A percentile compares a stretch with the other conserved stretches of the same genome.
phyloP scores from a whole-genome alignment of 1,140 invertebrate species.

The Muscidifurax raptorellus region DNA sequence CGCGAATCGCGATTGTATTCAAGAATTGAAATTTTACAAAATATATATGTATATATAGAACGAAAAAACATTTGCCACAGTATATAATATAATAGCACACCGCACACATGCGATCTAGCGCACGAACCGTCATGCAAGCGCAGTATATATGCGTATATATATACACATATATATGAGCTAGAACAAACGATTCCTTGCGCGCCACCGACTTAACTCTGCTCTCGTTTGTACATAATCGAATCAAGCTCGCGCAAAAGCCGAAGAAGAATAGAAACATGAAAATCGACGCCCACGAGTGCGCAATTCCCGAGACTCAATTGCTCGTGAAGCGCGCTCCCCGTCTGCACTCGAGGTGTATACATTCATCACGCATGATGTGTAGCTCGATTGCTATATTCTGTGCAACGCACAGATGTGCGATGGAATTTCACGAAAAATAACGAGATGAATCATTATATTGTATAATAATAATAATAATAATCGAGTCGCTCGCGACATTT shows the following conservation, averaged over 20 bases:
- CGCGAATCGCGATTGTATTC: no score
- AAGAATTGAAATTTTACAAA: no score
- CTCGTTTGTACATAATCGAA: not conserved
- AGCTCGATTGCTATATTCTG: no score
- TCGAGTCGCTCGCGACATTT: not conserved
- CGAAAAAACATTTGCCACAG: no score
- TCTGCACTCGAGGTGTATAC: not conserved
- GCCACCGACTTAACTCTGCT: not conserved
- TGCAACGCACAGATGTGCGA: not conserved
- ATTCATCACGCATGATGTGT: not conserved
- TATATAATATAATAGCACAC: no score
- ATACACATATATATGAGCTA: no score
- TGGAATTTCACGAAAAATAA: not conserved
- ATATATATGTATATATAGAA: no score
- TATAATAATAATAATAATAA: no score
- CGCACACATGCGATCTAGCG: no score
- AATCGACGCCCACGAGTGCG: not conserved
- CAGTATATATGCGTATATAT: no score
- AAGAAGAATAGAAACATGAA: not conserved
- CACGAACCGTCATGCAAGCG: no score
- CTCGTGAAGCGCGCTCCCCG: constrained; percentile 8
- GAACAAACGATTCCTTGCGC: not conserved
- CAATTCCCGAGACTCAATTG: constrained; percentile 20
- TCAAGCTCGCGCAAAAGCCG: not conserved
- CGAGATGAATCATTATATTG: not conserved